Base-by-base conservation (phyloP, 2,797 vertebrate species). In the Squalus acanthias region DNA sequence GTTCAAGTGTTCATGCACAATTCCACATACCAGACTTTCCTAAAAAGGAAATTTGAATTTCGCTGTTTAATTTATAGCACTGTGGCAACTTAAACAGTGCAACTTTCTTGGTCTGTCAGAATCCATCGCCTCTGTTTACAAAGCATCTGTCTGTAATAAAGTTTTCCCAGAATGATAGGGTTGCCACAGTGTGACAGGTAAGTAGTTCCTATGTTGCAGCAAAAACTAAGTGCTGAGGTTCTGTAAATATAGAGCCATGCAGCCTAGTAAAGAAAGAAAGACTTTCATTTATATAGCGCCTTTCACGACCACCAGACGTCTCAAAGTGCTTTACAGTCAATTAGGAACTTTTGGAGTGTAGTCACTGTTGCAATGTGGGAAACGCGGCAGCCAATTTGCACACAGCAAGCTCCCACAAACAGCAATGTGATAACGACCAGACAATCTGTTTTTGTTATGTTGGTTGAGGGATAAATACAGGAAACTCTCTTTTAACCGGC, bases 11-110 rank as follows among this genome's bases (percentile, higher is more conserved):
- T 92, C 53, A n/a, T 20, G 70, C n/a, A 29, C 50, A 95, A 74
- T 13, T 22, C 67, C 70, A 76, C 53, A n/a, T 53, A 72, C 8
- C 67, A 95, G 94, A 74, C 50, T 76, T 95, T 1, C 94, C 94
- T 95, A 57, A 95, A 95, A 95, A 95, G 94, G 94, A 95, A 22
- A 95, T 95, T 76, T 74, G 24, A 95, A 74, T 76, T 74, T 95
- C 26, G 20, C 46, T 95, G 50, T n/a, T 74, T 72, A 72, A 95
- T 60, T 74, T 93, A 39, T 39, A 69, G 63, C 22, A 46, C 91
- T 24, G 60, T 15, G 39, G 91, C n/a, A 93, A 93, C n/a, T 67
- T 69, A 46, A 67, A 69, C 65, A 39, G n/a, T 39, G 12, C 65
- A 93, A 22, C 20, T 50, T 50, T 22, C 82, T 85, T 85, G 6